These are phyloP conservation scores for Colletes collaris DNA, from an alignment of 2,888 invertebrate genomes.

Conservation along the genomic window DNA sequence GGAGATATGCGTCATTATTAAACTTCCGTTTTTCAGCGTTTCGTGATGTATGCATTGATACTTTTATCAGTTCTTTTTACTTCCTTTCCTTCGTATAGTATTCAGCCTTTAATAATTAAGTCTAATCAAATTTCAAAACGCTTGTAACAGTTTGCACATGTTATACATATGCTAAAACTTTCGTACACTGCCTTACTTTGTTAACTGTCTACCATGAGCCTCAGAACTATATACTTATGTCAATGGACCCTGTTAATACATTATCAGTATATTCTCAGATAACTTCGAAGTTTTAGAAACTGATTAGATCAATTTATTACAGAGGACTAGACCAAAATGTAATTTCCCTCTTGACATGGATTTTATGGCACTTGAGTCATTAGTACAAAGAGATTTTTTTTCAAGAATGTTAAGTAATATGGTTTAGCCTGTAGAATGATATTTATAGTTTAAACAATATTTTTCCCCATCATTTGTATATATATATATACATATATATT, in stretches of 20 bases:
- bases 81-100: constrained; percentile 18
- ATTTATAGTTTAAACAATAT: constrained; percentile 9
- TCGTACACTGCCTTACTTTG: constrained; percentile 18
- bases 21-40: constrained; percentile 30
- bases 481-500: neutral
- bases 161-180: constrained; percentile 9
- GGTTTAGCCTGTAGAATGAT: constrained; percentile 6
- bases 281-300: constrained; percentile 24
- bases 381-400: constrained; percentile 19
- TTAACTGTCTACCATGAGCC: constrained; percentile 25
- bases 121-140: constrained; percentile 34
- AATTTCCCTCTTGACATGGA: constrained; percentile 21
- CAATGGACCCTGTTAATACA: constrained; percentile 22
- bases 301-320: constrained; percentile 13
- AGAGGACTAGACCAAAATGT: constrained; percentile 8
- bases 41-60: constrained; percentile 36
- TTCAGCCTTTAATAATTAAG: constrained; percentile 16
- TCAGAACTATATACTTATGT: constrained; percentile 32
- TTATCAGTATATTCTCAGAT: constrained; percentile 19
- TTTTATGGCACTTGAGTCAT: constrained; percentile 14
- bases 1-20: constrained; percentile 35
- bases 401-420: constrained; percentile 38
- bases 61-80: constrained; percentile 24
- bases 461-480: neutral
- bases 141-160: constrained; percentile 20